Base-by-base conservation (phyloP, 2,888 invertebrate genomes). In the Torymus texanus region DNA sequence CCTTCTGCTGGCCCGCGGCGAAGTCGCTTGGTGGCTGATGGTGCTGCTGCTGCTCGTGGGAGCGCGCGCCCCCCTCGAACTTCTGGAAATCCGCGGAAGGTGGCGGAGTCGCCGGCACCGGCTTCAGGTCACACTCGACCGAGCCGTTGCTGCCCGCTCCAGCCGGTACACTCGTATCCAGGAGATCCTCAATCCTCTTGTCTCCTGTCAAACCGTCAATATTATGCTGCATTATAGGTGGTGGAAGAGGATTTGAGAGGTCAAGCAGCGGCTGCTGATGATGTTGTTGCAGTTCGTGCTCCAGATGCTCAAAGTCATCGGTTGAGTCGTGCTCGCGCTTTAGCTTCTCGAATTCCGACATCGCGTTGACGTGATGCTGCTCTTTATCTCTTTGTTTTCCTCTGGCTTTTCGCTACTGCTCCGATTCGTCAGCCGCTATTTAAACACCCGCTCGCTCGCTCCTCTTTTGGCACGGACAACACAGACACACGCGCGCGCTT, bases 231-330 rank as follows among this genome's bases (percentile, higher is more conserved):
- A 41, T 41, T 41, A 41, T 8, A 8, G 41, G 41, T 8, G 41
- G 41, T 8, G 41, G 41, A 41, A 41, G 41, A 1, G 41, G 41
- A 41, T 18, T 58, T 71, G 75, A 81, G 53, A 80, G 63, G 18
- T 84, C 84, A 13, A 83, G 83, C 68, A 82, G 68, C 21, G 84
- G 78, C 65, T 83, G 83, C 21, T 68, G 72, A 4, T 61, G 71
- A 59, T 58, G 56, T 50, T 24, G 81, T 74, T 74, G 67, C 53
- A 79, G 62, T 81, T 94, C 94, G 85, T 93, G 93, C 83, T 93
- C 94, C 83, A 95, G 91, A 89, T 95, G 94, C 89, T 95, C 95
- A 88, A 95, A 95, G 91, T 95, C 95, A 86, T 95, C 95, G 82
- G 93, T 91, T 51, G 95, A 95, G 88, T 95, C 94, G 87, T 93